Evolutionary conservation across 2,113 vertebrate species (phyloP).

Genomic region (Tetrax tetrax): DNA sequence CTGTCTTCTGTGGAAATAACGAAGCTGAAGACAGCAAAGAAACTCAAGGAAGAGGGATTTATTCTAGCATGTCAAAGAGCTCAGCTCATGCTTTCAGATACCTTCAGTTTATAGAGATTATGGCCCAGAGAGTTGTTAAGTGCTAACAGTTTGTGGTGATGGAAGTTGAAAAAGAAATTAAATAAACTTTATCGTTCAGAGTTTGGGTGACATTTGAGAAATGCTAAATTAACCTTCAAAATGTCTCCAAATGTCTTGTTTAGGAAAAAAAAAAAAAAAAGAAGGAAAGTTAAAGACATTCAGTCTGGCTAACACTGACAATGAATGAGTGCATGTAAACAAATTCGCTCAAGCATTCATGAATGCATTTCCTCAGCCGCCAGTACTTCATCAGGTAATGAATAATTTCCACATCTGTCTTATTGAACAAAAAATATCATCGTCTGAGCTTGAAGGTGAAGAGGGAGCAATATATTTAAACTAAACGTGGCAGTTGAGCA

Average conservation of each 20-base stretch:
- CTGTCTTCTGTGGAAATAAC: neutral
- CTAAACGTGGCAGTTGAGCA: neutral
- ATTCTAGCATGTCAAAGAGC: neutral
- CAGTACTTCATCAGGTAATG: neutral
- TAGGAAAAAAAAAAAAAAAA: neutral
- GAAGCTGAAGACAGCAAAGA: neutral
- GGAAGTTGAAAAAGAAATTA: neutral
- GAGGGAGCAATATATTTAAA: neutral
- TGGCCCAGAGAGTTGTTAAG: neutral
- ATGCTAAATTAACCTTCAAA: constrained; percentile 35
- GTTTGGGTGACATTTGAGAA: constrained; percentile 33
- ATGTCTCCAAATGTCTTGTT: constrained; percentile 22
- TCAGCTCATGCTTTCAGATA: neutral
- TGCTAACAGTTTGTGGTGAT: neutral
- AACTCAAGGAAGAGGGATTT: neutral
- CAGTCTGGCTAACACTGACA: neutral
- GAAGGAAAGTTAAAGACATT: neutral
- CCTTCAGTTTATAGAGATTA: neutral
- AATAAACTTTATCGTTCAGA: neutral
- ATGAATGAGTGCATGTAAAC: constrained; percentile 2
- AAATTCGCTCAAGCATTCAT: neutral
- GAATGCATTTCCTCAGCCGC: neutral
- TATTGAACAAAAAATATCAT: neutral
- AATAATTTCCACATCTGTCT: constrained; percentile 14
- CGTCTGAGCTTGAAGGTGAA: neutral